Conservation (phyloP, 2,113 vertebrate genomes). For the Alaudala cheleensis region DNA sequence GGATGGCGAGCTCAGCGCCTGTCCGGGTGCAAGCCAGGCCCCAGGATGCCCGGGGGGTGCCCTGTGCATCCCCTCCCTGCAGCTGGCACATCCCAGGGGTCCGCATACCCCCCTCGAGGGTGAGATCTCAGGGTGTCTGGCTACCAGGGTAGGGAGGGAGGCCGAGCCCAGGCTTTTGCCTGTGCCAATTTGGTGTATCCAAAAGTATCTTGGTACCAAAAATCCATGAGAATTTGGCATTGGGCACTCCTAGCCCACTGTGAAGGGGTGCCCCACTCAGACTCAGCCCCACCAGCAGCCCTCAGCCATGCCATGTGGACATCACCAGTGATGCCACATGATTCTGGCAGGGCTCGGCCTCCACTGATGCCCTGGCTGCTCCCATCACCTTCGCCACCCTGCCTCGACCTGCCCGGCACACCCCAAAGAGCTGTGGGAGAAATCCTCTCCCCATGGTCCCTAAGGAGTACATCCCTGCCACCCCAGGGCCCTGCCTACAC, state of each 20-base stretch:
- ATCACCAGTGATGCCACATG: background rate
- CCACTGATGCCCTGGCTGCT: background rate
- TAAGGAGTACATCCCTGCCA: background rate
- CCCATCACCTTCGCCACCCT: background rate
- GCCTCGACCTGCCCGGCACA: background rate
- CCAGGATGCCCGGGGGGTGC: background rate
- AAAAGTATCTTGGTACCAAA: background rate
- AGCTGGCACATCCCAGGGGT: background rate
- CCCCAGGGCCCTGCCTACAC: background rate
- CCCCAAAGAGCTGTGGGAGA: background rate
- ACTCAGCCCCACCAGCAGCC: background rate
- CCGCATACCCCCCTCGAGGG: fast-evolving
- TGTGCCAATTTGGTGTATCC: too few species aligned
- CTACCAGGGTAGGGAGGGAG: background rate
- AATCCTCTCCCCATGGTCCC: background rate
- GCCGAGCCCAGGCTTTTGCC: background rate
- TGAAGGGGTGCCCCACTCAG: background rate
- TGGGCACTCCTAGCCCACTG: background rate
- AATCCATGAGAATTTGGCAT: background rate
- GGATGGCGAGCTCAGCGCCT: background rate
- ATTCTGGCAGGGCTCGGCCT: background rate
- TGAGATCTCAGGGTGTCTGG: background rate
- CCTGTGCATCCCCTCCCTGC: background rate
- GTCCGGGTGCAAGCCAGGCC: background rate
- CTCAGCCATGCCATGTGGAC: fast-evolving